phyloP scores from a whole-genome alignment of 2,797 vertebrate genomes.

The Phalanger gymnotis region DNA sequence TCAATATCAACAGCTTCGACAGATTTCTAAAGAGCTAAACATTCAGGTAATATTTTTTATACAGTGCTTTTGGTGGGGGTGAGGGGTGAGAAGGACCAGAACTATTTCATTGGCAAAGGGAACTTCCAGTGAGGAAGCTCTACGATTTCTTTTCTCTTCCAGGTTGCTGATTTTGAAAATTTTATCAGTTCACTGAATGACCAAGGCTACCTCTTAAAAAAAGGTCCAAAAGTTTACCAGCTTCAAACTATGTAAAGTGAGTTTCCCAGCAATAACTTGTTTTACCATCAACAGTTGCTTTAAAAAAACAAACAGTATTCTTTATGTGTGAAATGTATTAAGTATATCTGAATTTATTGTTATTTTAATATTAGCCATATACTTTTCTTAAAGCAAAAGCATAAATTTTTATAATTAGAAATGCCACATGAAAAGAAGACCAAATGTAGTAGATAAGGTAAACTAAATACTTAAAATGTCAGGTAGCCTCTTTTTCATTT shows the following conservation, averaged over 20 bases:
- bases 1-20: conserved; percentile 90
- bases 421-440: conserved; percentile 13
- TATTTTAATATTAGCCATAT: conserved; percentile 24
- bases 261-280: background rate
- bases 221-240: conserved; percentile 92
- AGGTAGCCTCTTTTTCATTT: conserved; percentile 8
- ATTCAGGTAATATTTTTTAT: conserved; percentile 87
- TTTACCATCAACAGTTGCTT: background rate
- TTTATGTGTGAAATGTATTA: background rate
- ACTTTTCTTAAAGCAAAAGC: background rate
- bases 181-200: conserved; percentile 96
- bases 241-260: conserved; percentile 91
- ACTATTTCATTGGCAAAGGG: background rate
- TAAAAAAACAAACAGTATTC: background rate
- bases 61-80: background rate
- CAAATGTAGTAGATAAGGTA: background rate
- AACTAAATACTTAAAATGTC: background rate
- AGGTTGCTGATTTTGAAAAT: conserved; percentile 96
- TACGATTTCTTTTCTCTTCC: conserved; percentile 62
- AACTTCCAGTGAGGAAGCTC: background rate
- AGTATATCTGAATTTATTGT: conserved; percentile 15
- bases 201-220: conserved; percentile 97
- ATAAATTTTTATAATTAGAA: background rate
- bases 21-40: conserved; percentile 89
- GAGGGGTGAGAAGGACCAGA: background rate